Conservation (phyloP, 2,888 invertebrate genomes). For the Desoria tigrina region DNA sequence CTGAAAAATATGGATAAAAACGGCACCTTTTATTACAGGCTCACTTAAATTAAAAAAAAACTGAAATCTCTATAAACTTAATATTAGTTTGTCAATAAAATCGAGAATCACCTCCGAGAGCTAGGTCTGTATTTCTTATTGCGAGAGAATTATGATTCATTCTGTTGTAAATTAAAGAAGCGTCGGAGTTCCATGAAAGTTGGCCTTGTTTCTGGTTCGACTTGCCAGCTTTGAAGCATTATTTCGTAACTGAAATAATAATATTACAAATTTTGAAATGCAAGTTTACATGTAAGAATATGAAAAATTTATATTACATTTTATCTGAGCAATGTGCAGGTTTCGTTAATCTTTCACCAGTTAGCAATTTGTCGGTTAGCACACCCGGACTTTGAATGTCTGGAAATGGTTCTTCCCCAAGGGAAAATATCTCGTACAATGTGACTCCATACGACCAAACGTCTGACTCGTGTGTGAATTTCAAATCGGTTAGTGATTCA, state of each 20-base stretch:
- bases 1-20: no score
- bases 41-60: no score
- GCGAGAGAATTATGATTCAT: no score
- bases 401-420: constrained; percentile 11
- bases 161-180: no score
- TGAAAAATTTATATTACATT: constrained; percentile 6
- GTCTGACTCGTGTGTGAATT: constrained; percentile 15
- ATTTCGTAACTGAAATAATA: constrained; percentile 25
- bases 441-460: constrained; percentile 15
- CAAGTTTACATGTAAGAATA: neutral
- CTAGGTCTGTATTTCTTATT: no score
- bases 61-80: no score
- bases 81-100: no score
- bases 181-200: constrained; percentile 22
- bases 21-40: no score
- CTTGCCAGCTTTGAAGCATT: constrained; percentile 31
- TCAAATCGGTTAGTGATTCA: constrained; percentile 16
- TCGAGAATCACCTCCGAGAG: no score
- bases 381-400: neutral
- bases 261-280: no score
- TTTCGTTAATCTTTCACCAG: constrained; percentile 14
- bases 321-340: constrained; percentile 14
- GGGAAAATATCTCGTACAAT: constrained; percentile 17
- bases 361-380: neutral
- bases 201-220: constrained; percentile 23